These are phyloP conservation scores for Cassiopea andromeda DNA, from an alignment of 30 jellyfish, hydroid and myxozoan genomes.

Conservation along the genomic window DNA sequence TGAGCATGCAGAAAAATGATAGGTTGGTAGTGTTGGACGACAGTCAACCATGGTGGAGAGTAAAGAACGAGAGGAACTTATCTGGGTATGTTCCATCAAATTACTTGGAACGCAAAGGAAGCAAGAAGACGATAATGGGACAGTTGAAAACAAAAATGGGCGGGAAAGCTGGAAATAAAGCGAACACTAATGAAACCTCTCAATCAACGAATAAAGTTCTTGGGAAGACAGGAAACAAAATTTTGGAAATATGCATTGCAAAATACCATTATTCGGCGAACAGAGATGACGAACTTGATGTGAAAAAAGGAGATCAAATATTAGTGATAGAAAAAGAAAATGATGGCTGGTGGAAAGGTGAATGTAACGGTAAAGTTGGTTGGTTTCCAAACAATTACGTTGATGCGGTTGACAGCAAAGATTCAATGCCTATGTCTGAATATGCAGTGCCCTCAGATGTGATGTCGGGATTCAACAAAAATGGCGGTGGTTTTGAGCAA, in stretches of 20 bases:
- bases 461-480: constrained; percentile 34
- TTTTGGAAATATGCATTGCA: constrained; percentile 74
- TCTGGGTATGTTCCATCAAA: constrained; percentile 97
- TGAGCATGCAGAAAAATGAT: constrained; percentile 86
- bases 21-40: constrained; percentile 86
- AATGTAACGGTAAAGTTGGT: constrained; percentile 83
- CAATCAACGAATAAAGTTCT: constrained; percentile 30
- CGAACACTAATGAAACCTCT: constrained; percentile 19
- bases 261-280: constrained; percentile 78
- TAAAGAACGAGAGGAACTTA: constrained; percentile 79
- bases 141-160: constrained; percentile 71
- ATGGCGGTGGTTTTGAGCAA: constrained; percentile 52
- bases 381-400: constrained; percentile 96
- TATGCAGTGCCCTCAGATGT: constrained; percentile 89
- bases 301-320: constrained; percentile 87
- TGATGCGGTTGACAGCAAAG: constrained; percentile 65
- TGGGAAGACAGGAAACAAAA: constrained; percentile 72
- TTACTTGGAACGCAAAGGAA: constrained; percentile 85
- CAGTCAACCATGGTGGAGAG: constrained; percentile 97
- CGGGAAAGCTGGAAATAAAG: constrained; percentile 57
- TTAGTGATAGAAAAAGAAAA: constrained; percentile 88
- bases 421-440: constrained; percentile 63
- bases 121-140: constrained; percentile 78
- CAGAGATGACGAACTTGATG: constrained; percentile 90
- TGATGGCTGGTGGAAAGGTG: constrained; percentile 99